Percentiles rank a stretch among this genome's conserved stretches.
Conservation (phyloP, 2,797 vertebrate genomes). For the Heteromormyrus szaboi region DNA sequence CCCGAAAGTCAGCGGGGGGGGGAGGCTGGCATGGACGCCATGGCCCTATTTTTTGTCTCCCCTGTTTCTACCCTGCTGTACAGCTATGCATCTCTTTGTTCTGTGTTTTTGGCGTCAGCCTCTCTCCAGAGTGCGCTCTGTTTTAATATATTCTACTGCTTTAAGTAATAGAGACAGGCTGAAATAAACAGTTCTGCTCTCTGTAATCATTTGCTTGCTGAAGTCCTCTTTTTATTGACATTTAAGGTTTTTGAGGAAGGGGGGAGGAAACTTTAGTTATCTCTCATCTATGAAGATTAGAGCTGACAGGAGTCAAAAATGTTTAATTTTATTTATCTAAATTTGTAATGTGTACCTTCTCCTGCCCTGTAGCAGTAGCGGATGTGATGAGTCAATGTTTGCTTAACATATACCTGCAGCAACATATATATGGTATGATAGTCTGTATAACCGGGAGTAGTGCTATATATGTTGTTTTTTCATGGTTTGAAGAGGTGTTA, state of each 20-base stretch:
- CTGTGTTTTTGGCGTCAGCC: not conserved
- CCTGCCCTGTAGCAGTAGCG: not conserved
- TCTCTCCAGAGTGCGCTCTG: conserved; percentile 12
- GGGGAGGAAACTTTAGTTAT: not conserved
- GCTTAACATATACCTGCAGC: not conserved
- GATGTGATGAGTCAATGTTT: not conserved
- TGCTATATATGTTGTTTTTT: not conserved
- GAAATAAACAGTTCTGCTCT: conserved; percentile 18
- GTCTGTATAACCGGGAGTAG: not conserved
- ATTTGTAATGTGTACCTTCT: not conserved
- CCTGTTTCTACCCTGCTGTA: not conserved
- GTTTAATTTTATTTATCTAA: conserved; percentile 3
- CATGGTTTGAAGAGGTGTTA: not conserved
- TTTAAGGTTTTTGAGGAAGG: not conserved
- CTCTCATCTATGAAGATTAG: not conserved
- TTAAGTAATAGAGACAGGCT: not conserved
- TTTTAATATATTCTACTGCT: not conserved
- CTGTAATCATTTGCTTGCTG: not conserved
- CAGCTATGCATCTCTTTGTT: not conserved
- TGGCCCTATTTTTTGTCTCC: not conserved
- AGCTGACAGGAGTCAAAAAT: not conserved
- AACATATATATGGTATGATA: not conserved
- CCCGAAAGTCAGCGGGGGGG: not conserved
- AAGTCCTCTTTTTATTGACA: conserved; percentile 1
- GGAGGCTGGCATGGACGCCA: not conserved